Conservation (phyloP, 2,113 vertebrate species). For the Platycercus adscitus region DNA sequence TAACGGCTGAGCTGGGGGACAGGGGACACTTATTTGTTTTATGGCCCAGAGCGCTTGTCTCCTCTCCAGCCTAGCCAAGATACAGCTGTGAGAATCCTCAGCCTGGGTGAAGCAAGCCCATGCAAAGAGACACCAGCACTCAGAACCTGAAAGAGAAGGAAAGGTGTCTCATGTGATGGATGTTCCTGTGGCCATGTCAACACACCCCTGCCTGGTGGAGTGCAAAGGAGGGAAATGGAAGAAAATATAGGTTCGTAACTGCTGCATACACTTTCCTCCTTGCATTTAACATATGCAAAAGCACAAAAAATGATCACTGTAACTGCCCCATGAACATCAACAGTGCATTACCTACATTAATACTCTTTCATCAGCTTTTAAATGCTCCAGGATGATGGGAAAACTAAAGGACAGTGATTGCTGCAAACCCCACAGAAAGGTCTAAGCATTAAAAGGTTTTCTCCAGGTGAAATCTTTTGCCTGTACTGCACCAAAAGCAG, state of each 20-base stretch:
- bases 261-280: background rate
- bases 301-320: background rate
- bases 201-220: background rate
- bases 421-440: background rate
- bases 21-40: background rate
- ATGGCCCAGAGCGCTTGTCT: background rate
- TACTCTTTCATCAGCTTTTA: background rate
- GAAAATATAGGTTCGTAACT: background rate
- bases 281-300: background rate
- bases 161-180: background rate
- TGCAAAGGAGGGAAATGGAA: background rate
- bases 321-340: background rate
- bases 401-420: background rate
- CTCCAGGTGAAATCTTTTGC: background rate
- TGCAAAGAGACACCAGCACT: accelerated
- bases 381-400: background rate
- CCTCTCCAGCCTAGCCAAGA: background rate
- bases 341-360: background rate
- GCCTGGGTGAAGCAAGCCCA: background rate
- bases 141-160: background rate
- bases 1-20: background rate
- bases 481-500: background rate
- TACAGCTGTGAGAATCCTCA: accelerated
- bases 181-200: background rate
- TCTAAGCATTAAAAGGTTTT: background rate